Evolutionary conservation across 2,113 vertebrate genomes (phyloP).

Genomic region (Poeciliopsis turrubarensis): DNA sequence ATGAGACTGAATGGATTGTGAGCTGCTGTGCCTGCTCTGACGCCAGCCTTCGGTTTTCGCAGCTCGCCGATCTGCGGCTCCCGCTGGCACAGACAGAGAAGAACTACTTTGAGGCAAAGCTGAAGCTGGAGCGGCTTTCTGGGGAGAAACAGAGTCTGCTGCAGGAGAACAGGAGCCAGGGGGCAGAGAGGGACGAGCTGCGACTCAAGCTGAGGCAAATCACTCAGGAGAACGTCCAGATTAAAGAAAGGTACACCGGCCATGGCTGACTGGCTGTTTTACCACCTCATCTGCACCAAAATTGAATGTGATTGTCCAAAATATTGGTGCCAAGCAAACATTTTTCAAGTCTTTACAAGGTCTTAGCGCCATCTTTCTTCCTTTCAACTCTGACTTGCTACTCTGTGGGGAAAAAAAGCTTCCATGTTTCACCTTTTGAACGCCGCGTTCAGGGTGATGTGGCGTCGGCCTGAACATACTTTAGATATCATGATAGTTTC

Average conservation of each 20-base stretch:
- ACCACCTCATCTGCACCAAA: no score
- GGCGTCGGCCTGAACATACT: no score
- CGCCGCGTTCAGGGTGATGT: no score
- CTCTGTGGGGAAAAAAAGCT: no score
- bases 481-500: no score
- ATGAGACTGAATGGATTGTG: background rate
- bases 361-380: no score
- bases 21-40: background rate
- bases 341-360: no score
- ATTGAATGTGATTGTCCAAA: no score
- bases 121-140: slow-evolving; percentile 74
- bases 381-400: no score
- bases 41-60: background rate
- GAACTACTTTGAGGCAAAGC: slow-evolving; percentile 76
- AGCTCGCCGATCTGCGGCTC: slow-evolving; percentile 72
- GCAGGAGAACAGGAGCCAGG: slow-evolving; percentile 68
- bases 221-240: slow-evolving; percentile 67
- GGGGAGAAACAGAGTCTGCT: slow-evolving; percentile 70
- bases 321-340: no score
- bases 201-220: slow-evolving; percentile 68
- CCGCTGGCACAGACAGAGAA: slow-evolving; percentile 69
- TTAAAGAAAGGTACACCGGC: slow-evolving; percentile 71
- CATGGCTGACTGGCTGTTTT: no score
- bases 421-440: no score
- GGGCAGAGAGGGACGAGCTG: slow-evolving; percentile 68